phyloP scores from a whole-genome alignment of 2,797 vertebrate genomes.

The Brotula barbata region DNA sequence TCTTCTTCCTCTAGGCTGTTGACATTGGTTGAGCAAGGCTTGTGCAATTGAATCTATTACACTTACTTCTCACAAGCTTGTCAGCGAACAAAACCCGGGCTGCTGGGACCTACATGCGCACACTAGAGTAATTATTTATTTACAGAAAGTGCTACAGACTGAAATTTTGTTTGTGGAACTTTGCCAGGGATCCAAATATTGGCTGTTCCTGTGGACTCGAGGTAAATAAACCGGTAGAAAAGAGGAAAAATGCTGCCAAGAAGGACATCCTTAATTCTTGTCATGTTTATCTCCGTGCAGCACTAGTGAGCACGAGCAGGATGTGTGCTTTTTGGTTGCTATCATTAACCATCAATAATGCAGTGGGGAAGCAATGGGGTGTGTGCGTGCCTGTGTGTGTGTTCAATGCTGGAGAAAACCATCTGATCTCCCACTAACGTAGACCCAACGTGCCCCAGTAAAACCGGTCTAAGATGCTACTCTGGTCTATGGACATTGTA shows the following conservation, averaged over 20 bases:
- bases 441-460: too few species aligned
- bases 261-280: slow-evolving; percentile 56
- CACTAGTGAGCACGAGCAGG: slow-evolving; percentile 56
- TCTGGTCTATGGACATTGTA: slow-evolving; percentile 18
- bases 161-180: slow-evolving; percentile 44
- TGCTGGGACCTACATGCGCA: slow-evolving; percentile 58
- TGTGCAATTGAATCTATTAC: slow-evolving; percentile 54
- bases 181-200: slow-evolving; percentile 57
- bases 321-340: slow-evolving; percentile 45
- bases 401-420: too few species aligned
- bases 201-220: slow-evolving; percentile 36
- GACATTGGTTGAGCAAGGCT: slow-evolving; percentile 53
- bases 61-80: slow-evolving; percentile 53
- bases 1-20: slow-evolving; percentile 32
- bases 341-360: slow-evolving; percentile 65
- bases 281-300: slow-evolving; percentile 64
- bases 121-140: slow-evolving; percentile 66
- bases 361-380: slow-evolving; percentile 17
- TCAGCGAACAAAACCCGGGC: slow-evolving; percentile 48
- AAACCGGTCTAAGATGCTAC: too few species aligned
- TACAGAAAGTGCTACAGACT: slow-evolving; percentile 53
- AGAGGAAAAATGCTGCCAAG: slow-evolving; percentile 32
- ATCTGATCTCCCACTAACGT: too few species aligned
- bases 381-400: slow-evolving; percentile 1
- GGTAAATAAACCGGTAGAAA: slow-evolving; percentile 59